Conservation (phyloP, 2,888 invertebrate species). For the Hyles lineata region DNA sequence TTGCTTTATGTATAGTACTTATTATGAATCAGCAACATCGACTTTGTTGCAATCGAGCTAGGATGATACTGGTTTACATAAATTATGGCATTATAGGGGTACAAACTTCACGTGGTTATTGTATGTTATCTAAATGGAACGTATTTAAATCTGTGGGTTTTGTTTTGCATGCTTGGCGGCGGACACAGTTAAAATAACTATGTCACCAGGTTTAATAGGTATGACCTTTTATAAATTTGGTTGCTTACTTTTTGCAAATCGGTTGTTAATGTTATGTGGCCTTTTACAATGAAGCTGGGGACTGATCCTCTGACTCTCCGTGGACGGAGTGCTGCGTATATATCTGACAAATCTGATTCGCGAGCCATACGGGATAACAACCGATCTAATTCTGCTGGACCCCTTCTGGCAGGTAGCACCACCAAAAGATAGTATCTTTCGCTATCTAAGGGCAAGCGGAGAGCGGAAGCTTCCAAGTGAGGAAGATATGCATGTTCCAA, state of each 20-base stretch:
- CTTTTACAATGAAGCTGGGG: slow-evolving; percentile 92
- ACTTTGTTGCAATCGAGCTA: background rate
- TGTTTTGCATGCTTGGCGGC: slow-evolving; percentile 30
- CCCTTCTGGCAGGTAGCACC: slow-evolving; percentile 87
- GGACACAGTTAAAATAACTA: slow-evolving; percentile 1
- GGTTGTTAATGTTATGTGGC: slow-evolving; percentile 91
- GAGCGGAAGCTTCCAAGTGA: slow-evolving; percentile 88
- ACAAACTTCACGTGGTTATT: slow-evolving; percentile 27
- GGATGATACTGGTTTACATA: background rate
- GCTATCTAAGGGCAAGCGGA: slow-evolving; percentile 92
- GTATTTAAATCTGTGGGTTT: slow-evolving; percentile 32
- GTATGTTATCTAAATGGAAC: slow-evolving; percentile 39
- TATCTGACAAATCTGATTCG: slow-evolving; percentile 86
- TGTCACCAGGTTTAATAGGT: background rate
- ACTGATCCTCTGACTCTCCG: slow-evolving; percentile 91
- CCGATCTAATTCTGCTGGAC: slow-evolving; percentile 85
- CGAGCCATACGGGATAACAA: slow-evolving; percentile 87
- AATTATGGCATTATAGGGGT: slow-evolving; percentile 6
- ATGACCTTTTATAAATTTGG: background rate
- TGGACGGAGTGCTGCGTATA: slow-evolving; percentile 88
- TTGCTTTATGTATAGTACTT: background rate
- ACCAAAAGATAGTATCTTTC: slow-evolving; percentile 91
- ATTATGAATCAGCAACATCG: background rate
- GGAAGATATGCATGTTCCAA: slow-evolving; percentile 91
- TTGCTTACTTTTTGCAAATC: slow-evolving; percentile 90